These are phyloP conservation scores for Rhingia campestris DNA, from an alignment of 2,888 invertebrate species.

Conservation along the genomic window DNA sequence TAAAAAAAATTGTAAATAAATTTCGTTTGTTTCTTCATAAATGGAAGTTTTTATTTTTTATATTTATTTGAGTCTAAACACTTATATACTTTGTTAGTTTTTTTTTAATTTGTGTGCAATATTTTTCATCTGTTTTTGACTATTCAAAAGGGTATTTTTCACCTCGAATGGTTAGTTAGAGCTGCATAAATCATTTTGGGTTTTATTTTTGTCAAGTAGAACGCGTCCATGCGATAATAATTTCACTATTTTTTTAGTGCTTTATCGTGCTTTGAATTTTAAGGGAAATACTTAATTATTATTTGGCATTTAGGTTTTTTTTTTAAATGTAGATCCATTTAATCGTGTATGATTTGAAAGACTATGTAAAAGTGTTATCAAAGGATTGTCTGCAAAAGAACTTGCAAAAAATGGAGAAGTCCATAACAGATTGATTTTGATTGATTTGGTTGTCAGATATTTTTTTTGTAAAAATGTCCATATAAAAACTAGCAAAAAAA, in stretches of 20 bases:
- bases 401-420: not conserved
- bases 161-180: slow-evolving; percentile 4
- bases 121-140: slow-evolving; percentile 16
- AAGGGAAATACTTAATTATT: slow-evolving; percentile 9
- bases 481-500: no score
- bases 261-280: slow-evolving; percentile 8
- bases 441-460: no score
- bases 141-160: slow-evolving; percentile 16
- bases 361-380: not conserved
- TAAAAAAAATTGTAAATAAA: slow-evolving; percentile 45
- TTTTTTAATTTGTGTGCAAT: slow-evolving; percentile 36
- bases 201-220: slow-evolving; percentile 15
- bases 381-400: not conserved
- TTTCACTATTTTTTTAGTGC: not conserved
- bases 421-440: not conserved
- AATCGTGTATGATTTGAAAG: slow-evolving; percentile 4
- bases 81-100: not conserved
- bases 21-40: slow-evolving; percentile 23
- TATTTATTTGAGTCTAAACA: slow-evolving; percentile 19
- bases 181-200: not conserved
- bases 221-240: slow-evolving; percentile 33
- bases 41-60: slow-evolving; percentile 1
- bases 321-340: not conserved
- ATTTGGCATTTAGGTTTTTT: slow-evolving; percentile 24
- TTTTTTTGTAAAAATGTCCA: no score